phyloP scores from a whole-genome alignment of 1,140 invertebrate genomes.

The Bradynema listronoti region DNA sequence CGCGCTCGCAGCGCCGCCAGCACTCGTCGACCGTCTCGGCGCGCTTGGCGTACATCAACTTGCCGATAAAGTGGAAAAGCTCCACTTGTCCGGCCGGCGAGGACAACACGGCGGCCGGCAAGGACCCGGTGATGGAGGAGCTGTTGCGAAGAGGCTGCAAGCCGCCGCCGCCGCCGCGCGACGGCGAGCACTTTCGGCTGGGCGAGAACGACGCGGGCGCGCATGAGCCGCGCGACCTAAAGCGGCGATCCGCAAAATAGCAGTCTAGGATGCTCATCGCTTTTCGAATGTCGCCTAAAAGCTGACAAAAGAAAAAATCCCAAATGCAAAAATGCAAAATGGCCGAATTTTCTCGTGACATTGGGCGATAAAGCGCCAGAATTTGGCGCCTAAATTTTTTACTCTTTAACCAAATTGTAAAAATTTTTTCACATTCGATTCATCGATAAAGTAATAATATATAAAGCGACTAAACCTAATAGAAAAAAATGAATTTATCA shows the following conservation, averaged over 20 bases:
- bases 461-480: no score
- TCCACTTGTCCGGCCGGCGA: conserved; percentile 10
- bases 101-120: neutral
- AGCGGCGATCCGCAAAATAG: conserved; percentile 1
- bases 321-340: no score
- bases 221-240: no score
- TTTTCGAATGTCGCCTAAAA: conserved; percentile 30
- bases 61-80: conserved; percentile 35
- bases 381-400: no score
- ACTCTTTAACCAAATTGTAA: no score
- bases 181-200: no score
- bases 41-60: conserved; percentile 32
- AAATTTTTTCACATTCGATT: no score
- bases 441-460: no score
- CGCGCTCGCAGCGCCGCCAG: conserved; percentile 14
- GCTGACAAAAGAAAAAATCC: conserved; percentile 8
- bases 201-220: conserved; percentile 2
- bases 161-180: no score
- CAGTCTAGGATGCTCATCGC: conserved; percentile 27
- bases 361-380: no score
- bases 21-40: conserved; percentile 5
- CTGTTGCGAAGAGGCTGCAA: conserved; percentile 7
- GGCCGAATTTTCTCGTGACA: no score
- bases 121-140: neutral
- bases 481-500: no score